A percentile compares a stretch with the other conserved stretches of the same genome.
Evolutionary conservation across 2,797 vertebrate genomes (phyloP).

Genomic region (Dermochelys coriacea): DNA sequence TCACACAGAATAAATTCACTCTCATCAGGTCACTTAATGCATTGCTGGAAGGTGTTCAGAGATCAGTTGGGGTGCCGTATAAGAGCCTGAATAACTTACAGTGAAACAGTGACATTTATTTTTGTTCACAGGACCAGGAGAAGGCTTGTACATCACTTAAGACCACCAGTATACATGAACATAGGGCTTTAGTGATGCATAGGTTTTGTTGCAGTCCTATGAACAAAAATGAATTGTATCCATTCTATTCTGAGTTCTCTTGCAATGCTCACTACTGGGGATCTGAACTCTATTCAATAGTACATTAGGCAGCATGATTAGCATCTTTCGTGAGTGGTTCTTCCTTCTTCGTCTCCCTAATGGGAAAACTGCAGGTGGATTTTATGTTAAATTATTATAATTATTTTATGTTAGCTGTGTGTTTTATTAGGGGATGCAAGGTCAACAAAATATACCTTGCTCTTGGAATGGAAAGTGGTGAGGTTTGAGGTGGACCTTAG

Average conservation of each 20-base stretch:
- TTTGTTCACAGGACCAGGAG: not conserved
- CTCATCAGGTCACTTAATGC: not conserved
- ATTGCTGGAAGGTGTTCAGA: not conserved
- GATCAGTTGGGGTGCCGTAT: accelerated
- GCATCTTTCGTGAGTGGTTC: not conserved
- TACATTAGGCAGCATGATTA: not conserved
- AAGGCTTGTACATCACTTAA: not conserved
- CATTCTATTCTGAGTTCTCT: not conserved
- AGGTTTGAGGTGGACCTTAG: not conserved
- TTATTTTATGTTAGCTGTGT: not conserved
- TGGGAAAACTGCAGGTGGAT: not conserved
- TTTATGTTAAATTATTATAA: not conserved
- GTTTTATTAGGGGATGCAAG: not conserved
- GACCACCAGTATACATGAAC: not conserved
- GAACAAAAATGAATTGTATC: not conserved
- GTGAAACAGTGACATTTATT: not conserved
- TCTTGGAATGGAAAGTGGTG: not conserved
- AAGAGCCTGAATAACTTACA: not conserved
- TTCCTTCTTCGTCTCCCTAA: not conserved
- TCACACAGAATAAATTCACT: not conserved
- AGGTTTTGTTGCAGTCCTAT: not conserved
- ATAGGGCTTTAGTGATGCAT: not conserved
- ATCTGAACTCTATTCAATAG: not conserved
- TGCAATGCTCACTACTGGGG: not conserved
- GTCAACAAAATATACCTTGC: not conserved